phyloP scores from a whole-genome alignment of 2,888 invertebrate species.

The Cetonia aurata region DNA sequence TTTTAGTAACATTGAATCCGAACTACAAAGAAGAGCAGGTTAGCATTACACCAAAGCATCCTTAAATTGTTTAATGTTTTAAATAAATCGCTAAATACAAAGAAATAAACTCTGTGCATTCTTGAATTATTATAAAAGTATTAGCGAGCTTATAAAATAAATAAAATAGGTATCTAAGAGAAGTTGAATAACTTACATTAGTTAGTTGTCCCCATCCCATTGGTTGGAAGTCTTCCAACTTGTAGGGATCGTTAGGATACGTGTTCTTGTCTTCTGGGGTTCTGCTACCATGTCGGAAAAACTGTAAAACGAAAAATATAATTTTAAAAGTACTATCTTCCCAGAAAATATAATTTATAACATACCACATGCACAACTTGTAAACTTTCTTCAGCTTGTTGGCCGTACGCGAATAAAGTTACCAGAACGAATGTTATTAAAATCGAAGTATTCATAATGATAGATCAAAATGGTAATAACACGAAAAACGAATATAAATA shows the following conservation, averaged over 20 bases:
- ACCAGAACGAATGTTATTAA: conserved; percentile 3
- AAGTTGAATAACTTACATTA: conserved; percentile 69
- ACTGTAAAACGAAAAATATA: conserved; percentile 65
- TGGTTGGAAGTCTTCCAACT: conserved; percentile 74
- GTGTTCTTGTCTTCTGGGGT: conserved; percentile 75
- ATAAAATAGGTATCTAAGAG: neutral
- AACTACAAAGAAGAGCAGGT: too few species aligned
- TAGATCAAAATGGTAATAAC: too few species aligned
- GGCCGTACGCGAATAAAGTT: conserved; percentile 10
- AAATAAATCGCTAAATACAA: too few species aligned
- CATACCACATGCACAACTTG: conserved; percentile 45
- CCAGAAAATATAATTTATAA: neutral
- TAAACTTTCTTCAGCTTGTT: conserved; percentile 38
- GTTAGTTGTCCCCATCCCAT: conserved; percentile 85
- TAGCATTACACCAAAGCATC: too few species aligned
- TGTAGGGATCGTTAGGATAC: conserved; percentile 80
- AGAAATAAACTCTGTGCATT: too few species aligned
- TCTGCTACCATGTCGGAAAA: conserved; percentile 84
- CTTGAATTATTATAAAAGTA: too few species aligned
- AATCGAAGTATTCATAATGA: neutral
- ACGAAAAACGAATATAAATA: neutral
- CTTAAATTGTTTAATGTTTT: too few species aligned
- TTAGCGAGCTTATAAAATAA: too few species aligned
- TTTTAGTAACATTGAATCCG: too few species aligned
- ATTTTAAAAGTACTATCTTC: neutral